Conservation (phyloP, 2,888 invertebrate genomes). For the Flabesymbios commensalis region DNA sequence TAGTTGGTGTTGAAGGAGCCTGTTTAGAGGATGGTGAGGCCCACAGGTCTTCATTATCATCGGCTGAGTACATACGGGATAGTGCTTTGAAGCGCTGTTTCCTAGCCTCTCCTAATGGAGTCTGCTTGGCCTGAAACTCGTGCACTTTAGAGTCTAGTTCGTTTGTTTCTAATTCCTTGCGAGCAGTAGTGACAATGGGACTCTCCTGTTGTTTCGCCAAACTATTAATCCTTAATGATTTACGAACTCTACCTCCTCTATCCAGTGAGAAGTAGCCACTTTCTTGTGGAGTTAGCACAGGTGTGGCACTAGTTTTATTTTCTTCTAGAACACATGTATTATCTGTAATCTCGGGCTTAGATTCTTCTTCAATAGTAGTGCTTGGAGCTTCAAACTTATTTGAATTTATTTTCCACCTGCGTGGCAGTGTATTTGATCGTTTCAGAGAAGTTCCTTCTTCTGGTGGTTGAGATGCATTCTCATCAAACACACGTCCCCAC, state of each 20-base stretch:
- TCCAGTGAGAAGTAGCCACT: background rate
- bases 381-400: background rate
- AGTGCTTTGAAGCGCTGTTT: constrained; percentile 14
- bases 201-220: background rate
- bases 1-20: no score
- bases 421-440: constrained; percentile 14
- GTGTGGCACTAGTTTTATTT: no score
- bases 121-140: constrained; percentile 14
- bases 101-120: background rate
- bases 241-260: background rate
- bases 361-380: background rate
- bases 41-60: constrained; percentile 8
- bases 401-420: background rate
- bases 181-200: constrained; percentile 9
- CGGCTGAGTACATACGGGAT: background rate
- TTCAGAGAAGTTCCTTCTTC: no score
- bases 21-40: no score
- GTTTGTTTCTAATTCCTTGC: constrained; percentile 7
- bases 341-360: background rate
- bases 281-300: background rate
- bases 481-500: constrained; percentile 22
- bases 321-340: no score
- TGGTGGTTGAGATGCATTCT: background rate
- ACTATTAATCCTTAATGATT: no score
- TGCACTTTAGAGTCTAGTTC: constrained; percentile 17